Conservation (phyloP, 2,888 invertebrate genomes). For the Poecilus cupreus region DNA sequence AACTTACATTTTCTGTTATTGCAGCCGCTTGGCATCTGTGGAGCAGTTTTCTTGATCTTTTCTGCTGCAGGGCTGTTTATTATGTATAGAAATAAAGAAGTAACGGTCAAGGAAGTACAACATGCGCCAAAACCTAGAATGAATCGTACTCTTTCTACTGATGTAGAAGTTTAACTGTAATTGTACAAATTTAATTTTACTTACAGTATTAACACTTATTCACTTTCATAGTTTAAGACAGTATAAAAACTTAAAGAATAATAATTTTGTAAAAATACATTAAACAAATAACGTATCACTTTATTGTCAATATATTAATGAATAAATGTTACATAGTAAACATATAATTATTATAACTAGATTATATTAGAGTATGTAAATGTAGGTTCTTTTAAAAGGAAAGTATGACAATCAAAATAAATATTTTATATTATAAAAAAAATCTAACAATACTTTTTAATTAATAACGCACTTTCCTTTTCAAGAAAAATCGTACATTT, state of each 20-base stretch:
- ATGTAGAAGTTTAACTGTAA: background rate
- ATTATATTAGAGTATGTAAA: slow-evolving; percentile 56
- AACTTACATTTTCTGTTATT: slow-evolving; percentile 1
- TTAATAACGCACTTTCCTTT: slow-evolving; percentile 54
- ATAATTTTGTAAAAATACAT: slow-evolving; percentile 48
- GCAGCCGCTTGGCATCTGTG: slow-evolving; percentile 48
- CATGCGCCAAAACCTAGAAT: background rate
- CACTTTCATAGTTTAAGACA: too few relatives aligned
- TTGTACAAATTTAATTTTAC: background rate
- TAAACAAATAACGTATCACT: slow-evolving; percentile 60
- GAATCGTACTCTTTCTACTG: background rate
- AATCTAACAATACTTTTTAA: slow-evolving; percentile 31
- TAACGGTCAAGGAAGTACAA: background rate
- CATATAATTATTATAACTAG: slow-evolving; percentile 59
- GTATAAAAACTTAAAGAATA: slow-evolving; percentile 8
- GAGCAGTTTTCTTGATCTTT: slow-evolving; percentile 40
- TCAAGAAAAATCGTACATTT: slow-evolving; percentile 58
- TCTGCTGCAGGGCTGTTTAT: slow-evolving; percentile 41
- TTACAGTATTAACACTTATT: background rate
- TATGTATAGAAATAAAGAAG: slow-evolving; percentile 51
- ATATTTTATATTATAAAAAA: slow-evolving; percentile 34
- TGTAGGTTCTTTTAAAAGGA: slow-evolving; percentile 58
- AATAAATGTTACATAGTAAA: slow-evolving; percentile 58
- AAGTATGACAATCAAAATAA: slow-evolving; percentile 48
- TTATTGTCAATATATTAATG: slow-evolving; percentile 60